Conservation (phyloP, 2,113 vertebrate species). For the Hylia prasina region DNA sequence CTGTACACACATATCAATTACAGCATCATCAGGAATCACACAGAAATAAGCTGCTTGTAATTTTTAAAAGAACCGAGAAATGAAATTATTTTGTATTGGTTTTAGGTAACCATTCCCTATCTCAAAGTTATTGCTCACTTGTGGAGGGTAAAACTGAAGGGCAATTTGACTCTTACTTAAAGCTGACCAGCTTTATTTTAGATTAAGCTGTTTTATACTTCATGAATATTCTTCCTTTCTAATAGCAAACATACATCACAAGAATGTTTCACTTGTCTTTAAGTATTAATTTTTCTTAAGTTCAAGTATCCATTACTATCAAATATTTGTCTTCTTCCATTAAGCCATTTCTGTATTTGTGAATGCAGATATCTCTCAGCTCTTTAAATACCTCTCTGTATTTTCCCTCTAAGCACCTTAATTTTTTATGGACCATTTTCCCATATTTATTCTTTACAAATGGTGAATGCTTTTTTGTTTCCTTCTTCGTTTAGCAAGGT, state of each 20-base stretch:
- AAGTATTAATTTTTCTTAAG: slow-evolving; percentile 44
- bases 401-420: not conserved
- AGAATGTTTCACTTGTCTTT: slow-evolving; percentile 28
- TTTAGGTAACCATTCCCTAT: not conserved
- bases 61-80: not conserved
- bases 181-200: not conserved
- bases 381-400: not conserved
- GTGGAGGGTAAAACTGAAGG: not conserved
- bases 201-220: not conserved
- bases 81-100: not conserved
- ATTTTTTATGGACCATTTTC: not conserved
- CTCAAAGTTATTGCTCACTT: not conserved
- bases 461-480: not conserved
- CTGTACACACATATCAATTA: not conserved
- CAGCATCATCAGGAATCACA: not conserved
- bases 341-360: not conserved
- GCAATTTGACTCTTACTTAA: not conserved
- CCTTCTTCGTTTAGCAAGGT: not conserved
- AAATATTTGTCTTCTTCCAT: slow-evolving; percentile 57
- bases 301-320: slow-evolving; percentile 55
- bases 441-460: not conserved
- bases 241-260: slow-evolving; percentile 52
- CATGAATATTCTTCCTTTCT: slow-evolving; percentile 36
- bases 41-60: not conserved
- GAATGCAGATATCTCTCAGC: not conserved